A percentile compares a stretch with the other conserved stretches of the same genome.
These are phyloP conservation scores for Phorcus lineatus DNA, from an alignment of 2,888 invertebrate species.

Conservation along the genomic window DNA sequence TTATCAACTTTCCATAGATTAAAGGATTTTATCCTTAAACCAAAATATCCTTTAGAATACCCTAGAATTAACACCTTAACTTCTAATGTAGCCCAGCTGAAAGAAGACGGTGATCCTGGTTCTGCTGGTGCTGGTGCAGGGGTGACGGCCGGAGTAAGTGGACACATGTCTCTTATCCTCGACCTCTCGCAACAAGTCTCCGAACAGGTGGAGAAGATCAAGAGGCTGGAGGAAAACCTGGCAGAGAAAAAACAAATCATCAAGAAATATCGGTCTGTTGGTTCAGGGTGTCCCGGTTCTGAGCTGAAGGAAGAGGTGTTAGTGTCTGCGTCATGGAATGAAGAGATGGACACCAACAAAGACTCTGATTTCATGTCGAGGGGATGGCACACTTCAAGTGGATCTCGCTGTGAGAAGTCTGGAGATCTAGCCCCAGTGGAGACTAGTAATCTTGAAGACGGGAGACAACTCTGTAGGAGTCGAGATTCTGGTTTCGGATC, in stretches of 20 bases:
- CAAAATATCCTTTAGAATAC: too few relatives aligned
- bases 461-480: constrained; percentile 50
- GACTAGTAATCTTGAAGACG: constrained; percentile 31
- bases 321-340: neutral
- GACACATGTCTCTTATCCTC: constrained; percentile 53
- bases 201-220: constrained; percentile 60
- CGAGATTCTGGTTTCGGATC: constrained; percentile 61
- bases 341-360: neutral
- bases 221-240: constrained; percentile 50
- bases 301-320: neutral
- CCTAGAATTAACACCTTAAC: too few relatives aligned
- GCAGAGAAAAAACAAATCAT: constrained; percentile 53
- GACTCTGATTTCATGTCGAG: neutral
- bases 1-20: too few relatives aligned
- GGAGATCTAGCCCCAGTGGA: neutral
- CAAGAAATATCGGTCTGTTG: constrained; percentile 24
- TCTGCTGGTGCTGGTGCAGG: neutral
- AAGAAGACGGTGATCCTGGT: too few relatives aligned
- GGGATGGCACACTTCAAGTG: neutral
- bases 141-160: neutral
- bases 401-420: neutral
- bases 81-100: too few relatives aligned
- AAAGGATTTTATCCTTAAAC: too few relatives aligned
- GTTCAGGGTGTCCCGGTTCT: neutral
- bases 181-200: constrained; percentile 65